Conservation (phyloP, 2,113 vertebrate genomes). For the Leuciscus idus region DNA sequence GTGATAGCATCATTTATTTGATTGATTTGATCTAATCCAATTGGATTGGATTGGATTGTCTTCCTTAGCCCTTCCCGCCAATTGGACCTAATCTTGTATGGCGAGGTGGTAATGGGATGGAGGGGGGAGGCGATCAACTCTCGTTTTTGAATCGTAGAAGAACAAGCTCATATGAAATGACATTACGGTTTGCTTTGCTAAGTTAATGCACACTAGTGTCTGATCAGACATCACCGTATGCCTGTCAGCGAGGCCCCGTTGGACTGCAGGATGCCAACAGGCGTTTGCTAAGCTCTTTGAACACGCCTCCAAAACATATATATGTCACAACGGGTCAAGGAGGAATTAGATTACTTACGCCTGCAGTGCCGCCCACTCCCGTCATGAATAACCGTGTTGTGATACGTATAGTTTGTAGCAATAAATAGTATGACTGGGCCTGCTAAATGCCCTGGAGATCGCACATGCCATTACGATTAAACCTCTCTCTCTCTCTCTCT, state of each 20-base stretch:
- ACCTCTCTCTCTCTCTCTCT: too few species aligned
- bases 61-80: constrained; percentile 37
- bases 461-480: not conserved
- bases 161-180: constrained; percentile 24
- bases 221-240: constrained; percentile 19
- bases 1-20: constrained; percentile 41
- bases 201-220: constrained; percentile 25
- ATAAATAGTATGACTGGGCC: constrained; percentile 33
- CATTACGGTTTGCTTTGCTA: not conserved
- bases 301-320: not conserved
- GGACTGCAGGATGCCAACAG: not conserved
- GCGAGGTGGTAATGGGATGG: constrained; percentile 4
- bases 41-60: constrained; percentile 51
- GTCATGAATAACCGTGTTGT: constrained; percentile 1
- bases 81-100: constrained; percentile 36
- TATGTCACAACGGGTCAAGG: constrained; percentile 18
- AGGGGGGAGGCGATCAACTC: not conserved
- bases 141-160: constrained; percentile 7
- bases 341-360: constrained; percentile 6
- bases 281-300: not conserved
- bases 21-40: constrained; percentile 52
- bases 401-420: constrained; percentile 31
- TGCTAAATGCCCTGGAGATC: constrained; percentile 30
- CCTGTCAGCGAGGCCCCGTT: constrained; percentile 5
- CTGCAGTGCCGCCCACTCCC: not conserved